These are phyloP conservation scores for Zele albiditarsus DNA, from an alignment of 2,888 invertebrate genomes.

Conservation along the genomic window DNA sequence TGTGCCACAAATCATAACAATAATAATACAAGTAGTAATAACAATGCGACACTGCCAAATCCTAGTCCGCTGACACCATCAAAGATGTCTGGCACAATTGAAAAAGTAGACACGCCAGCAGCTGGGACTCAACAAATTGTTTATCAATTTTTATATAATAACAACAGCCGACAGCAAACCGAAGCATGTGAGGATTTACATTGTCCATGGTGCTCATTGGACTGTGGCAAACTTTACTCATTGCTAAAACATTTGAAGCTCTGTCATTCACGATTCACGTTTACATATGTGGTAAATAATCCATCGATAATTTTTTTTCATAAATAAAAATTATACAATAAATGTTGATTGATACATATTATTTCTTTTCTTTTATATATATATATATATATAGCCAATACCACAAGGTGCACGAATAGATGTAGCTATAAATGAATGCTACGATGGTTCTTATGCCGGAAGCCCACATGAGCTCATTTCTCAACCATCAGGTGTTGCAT, in stretches of 20 bases:
- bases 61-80: slow-evolving; percentile 66
- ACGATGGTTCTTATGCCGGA: slow-evolving; percentile 96
- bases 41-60: slow-evolving; percentile 67
- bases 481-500: slow-evolving; percentile 81
- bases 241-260: slow-evolving; percentile 94
- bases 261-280: slow-evolving; percentile 94
- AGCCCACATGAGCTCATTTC: slow-evolving; percentile 92
- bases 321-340: neutral
- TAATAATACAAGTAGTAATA: slow-evolving; percentile 66
- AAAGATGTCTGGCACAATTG: slow-evolving; percentile 63
- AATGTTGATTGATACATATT: neutral
- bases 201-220: slow-evolving; percentile 96
- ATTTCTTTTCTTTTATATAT: neutral
- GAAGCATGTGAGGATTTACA: slow-evolving; percentile 94
- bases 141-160: slow-evolving; percentile 97
- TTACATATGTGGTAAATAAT: slow-evolving; percentile 87
- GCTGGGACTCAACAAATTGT: slow-evolving; percentile 83
- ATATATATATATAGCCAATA: slow-evolving; percentile 78
- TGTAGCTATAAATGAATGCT: slow-evolving; percentile 94
- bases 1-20: slow-evolving; percentile 68
- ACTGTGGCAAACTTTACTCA: slow-evolving; percentile 90
- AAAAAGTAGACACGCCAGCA: slow-evolving; percentile 61
- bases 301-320: neutral
- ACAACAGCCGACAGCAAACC: slow-evolving; percentile 95
- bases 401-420: slow-evolving; percentile 90